phyloP scores from a whole-genome alignment of 2,113 vertebrate species.

The Dicrurus megarhynchus region DNA sequence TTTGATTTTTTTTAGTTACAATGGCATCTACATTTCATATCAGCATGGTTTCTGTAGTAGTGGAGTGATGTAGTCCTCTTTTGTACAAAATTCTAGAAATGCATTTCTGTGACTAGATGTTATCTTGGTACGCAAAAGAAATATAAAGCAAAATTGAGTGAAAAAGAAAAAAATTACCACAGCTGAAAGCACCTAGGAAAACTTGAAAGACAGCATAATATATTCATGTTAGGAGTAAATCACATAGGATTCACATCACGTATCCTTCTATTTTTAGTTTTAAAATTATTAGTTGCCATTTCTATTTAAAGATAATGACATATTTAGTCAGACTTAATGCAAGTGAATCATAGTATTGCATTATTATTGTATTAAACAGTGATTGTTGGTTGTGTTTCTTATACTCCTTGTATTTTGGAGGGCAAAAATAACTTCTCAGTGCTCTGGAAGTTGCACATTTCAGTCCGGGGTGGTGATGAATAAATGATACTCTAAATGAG shows the following conservation, averaged over 20 bases:
- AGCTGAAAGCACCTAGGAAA: neutral
- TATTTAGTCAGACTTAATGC: neutral
- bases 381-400: neutral
- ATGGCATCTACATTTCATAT: neutral
- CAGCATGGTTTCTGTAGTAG: neutral
- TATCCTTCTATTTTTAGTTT: constrained; percentile 12
- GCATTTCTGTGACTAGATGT: neutral
- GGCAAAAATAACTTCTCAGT: neutral
- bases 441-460: neutral
- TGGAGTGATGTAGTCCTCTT: neutral
- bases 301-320: neutral
- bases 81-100: neutral
- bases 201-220: neutral
- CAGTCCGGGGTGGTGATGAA: neutral
- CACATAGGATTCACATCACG: neutral
- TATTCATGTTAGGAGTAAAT: neutral
- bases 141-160: neutral
- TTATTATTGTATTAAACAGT: neutral
- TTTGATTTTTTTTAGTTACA: neutral
- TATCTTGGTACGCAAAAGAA: neutral
- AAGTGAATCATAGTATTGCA: constrained; percentile 5
- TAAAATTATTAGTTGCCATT: constrained; percentile 8
- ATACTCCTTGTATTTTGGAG: neutral
- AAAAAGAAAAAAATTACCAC: neutral
- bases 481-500: neutral